Conservation (phyloP, 2,797 vertebrate species). For the Megaceryle alcyon region DNA sequence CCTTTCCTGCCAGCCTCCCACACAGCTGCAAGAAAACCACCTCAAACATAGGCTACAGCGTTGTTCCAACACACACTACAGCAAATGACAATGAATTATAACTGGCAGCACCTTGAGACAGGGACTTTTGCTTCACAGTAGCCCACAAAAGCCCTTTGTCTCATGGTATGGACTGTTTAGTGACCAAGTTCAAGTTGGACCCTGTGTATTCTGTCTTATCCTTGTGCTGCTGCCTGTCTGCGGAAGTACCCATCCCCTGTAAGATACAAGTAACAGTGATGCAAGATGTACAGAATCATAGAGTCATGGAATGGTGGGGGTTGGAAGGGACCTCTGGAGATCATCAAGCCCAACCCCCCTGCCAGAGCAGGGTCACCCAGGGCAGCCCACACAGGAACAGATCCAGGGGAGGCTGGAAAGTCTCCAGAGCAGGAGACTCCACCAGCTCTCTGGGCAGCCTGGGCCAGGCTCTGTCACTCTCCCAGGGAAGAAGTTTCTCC, state of each 20-base stretch:
- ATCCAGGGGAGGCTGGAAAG: no score
- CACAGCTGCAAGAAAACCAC: not conserved
- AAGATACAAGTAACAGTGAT: not conserved
- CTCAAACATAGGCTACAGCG: fast-evolving
- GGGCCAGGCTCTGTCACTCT: no score
- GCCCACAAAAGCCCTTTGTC: not conserved
- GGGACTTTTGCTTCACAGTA: not conserved
- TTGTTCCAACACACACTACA: not conserved
- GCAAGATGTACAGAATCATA: not conserved
- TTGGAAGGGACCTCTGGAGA: no score
- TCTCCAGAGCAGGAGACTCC: no score
- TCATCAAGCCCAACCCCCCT: no score
- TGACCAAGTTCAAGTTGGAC: not conserved
- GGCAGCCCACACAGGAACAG: no score
- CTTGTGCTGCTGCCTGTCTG: not conserved
- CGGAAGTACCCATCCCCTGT: not conserved
- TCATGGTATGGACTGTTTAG: not conserved
- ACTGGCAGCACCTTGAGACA: not conserved
- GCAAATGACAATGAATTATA: not conserved
- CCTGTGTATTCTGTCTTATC: not conserved
- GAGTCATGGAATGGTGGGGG: no score
- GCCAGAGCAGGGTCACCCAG: no score
- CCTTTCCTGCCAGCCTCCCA: not conserved
- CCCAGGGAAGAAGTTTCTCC: no score
- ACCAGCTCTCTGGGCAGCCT: no score